Evolutionary conservation across 2,113 vertebrate genomes (phyloP).

Genomic region (Anguilla rostrata): DNA sequence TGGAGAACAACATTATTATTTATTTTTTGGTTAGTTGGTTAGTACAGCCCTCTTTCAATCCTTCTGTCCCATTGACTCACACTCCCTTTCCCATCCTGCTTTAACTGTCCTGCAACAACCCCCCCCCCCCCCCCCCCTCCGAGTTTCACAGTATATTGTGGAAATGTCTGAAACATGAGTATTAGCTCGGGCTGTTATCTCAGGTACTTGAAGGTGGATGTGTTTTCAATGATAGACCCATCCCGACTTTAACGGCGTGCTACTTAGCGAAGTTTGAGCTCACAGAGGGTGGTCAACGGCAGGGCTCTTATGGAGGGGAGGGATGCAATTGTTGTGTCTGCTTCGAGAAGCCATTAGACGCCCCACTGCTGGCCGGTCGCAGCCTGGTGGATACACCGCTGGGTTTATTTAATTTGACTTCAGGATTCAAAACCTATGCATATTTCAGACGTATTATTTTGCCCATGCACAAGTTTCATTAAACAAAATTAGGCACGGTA

Average conservation of each 20-base stretch:
- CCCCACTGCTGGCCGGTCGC: constrained; percentile 2
- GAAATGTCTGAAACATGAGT: constrained; percentile 11
- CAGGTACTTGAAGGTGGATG: constrained; percentile 70
- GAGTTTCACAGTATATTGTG: constrained; percentile 39
- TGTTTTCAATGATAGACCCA: constrained; percentile 65
- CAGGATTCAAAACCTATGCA: neutral
- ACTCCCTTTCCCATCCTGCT: neutral
- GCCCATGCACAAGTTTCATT: neutral
- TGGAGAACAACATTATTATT: no score
- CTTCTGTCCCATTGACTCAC: neutral
- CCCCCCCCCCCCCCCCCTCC: constrained; percentile 28
- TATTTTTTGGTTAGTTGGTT: no score
- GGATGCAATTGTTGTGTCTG: constrained; percentile 33
- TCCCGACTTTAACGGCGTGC: constrained; percentile 60
- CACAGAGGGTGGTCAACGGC: constrained; percentile 20
- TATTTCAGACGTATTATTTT: neutral
- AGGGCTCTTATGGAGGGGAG: constrained; percentile 4
- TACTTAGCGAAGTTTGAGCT: constrained; percentile 54
- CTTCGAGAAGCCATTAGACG: constrained; percentile 18
- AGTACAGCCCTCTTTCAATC: no score
- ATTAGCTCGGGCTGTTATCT: constrained; percentile 50
- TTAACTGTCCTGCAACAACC: neutral
- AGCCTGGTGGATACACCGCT: neutral
- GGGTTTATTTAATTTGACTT: constrained; percentile 22
- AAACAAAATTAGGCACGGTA: neutral